Evolutionary conservation across 2,888 invertebrate genomes (phyloP), one percentile per base, ranked within the genome.

Genomic region (Cephonodes hylas): DNA sequence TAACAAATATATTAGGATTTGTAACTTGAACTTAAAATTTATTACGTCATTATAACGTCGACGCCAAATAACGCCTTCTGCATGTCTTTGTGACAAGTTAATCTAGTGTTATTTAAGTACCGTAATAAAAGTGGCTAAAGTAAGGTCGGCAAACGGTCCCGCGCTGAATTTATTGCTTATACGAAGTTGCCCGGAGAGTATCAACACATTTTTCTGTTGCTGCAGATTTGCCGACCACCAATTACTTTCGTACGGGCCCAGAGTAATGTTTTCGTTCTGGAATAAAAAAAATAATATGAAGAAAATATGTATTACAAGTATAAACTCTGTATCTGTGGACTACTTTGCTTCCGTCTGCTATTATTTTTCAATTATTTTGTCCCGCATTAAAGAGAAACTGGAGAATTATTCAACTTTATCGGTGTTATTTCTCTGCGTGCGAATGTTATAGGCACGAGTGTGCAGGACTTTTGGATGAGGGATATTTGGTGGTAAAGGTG

Each of bases 111-210:
- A 20, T 42, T 25, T n/a, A 20, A 18, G 60, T 69, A 91, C 91
- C 68, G 83, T 73, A 34, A 91, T 67, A 67, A 91, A 91, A 1
- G 91, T 88, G 1, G 85, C 72, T 31, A 91, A 65, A 0, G 89
- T 90, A 2, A 91, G 80, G 53, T 83, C 62, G 3, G 84, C 81
- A 66, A 91, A 91, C 0, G 91, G 91, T 1, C 91, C 91, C 0
- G 91, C 91, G 0, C 84, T 86, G 64, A 84, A 90, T 6, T 80
- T 75, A 60, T 83, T 81, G 15, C 72, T 72, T 6, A 83, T 80
- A 0, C 74, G 74, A 23, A 91, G 72, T 63, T 91, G 91, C 4
- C 86, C 89, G 0, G 79, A 67, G 0, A 91, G 70, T 2, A 86
- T 66, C 0, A 85, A 48, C 1, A 89, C 65, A 25, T 75, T 70